These are phyloP conservation scores for Schizothorax lantsangensis DNA, from an alignment of 2,797 vertebrate species.

Conservation along the genomic window DNA sequence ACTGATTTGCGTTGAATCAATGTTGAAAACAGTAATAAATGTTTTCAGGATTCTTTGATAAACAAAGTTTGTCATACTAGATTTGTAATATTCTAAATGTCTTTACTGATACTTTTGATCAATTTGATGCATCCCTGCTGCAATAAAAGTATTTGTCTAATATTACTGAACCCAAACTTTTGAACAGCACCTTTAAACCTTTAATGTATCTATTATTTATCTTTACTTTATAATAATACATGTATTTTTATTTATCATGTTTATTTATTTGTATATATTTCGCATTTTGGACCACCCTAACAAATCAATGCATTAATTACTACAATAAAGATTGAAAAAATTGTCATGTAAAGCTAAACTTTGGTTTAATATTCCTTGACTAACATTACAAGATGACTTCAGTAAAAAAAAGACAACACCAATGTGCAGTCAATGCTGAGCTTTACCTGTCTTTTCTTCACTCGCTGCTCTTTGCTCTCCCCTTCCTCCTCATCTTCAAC, in stretches of 20 bases:
- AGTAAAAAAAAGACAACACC: too few species aligned
- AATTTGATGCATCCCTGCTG: neutral
- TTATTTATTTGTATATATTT: neutral
- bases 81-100: neutral
- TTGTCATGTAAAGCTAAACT: neutral
- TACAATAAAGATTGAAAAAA: neutral
- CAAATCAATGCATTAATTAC: neutral
- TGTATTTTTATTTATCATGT: neutral
- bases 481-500: conserved; percentile 93
- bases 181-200: neutral
- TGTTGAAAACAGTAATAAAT: neutral
- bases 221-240: neutral
- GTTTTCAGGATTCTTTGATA: neutral
- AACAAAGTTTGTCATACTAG: neutral
- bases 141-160: neutral
- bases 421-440: neutral
- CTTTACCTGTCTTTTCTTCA: conserved; percentile 89
- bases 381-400: neutral
- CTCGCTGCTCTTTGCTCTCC: conserved; percentile 95
- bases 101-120: neutral
- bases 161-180: neutral
- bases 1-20: neutral
- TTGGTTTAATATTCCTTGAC: neutral
- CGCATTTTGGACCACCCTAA: neutral
- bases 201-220: neutral